phyloP scores from a whole-genome alignment of 2,888 invertebrate species.

The Stenodera caucasica region DNA sequence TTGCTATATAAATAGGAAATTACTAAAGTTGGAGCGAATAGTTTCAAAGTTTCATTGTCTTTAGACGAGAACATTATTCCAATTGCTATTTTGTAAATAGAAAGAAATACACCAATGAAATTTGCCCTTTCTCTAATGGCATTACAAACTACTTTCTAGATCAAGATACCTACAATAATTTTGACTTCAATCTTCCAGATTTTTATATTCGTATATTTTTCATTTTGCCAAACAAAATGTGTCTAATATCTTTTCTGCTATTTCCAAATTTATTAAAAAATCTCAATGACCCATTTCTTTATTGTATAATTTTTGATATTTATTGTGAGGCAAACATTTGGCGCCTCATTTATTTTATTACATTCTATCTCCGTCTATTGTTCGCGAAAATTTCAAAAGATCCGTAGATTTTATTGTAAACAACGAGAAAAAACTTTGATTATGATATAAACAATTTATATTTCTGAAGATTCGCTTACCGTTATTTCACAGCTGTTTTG shows the following conservation, averaged over 20 bases:
- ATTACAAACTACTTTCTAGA: constrained; percentile 5
- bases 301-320: constrained; percentile 22
- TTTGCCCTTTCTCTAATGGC: background rate
- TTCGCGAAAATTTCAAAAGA: too few species aligned
- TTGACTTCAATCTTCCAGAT: too few species aligned
- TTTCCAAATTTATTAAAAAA: constrained; percentile 20
- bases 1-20: background rate
- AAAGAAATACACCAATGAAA: background rate
- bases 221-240: constrained; percentile 11
- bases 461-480: too few species aligned
- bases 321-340: constrained; percentile 24
- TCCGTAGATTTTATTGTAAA: too few species aligned
- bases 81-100: background rate
- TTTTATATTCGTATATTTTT: constrained; percentile 7
- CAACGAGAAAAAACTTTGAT: too few species aligned
- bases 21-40: background rate
- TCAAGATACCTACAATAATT: too few species aligned
- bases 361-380: constrained; percentile 21
- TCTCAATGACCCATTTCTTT: constrained; percentile 21
- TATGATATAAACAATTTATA: too few species aligned
- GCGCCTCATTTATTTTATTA: constrained; percentile 28
- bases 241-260: constrained; percentile 16
- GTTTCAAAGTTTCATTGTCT: background rate
- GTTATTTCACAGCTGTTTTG: background rate
- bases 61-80: background rate